These are phyloP conservation scores for Scleropages formosus DNA, from an alignment of 2,797 vertebrate genomes.

Conservation along the genomic window DNA sequence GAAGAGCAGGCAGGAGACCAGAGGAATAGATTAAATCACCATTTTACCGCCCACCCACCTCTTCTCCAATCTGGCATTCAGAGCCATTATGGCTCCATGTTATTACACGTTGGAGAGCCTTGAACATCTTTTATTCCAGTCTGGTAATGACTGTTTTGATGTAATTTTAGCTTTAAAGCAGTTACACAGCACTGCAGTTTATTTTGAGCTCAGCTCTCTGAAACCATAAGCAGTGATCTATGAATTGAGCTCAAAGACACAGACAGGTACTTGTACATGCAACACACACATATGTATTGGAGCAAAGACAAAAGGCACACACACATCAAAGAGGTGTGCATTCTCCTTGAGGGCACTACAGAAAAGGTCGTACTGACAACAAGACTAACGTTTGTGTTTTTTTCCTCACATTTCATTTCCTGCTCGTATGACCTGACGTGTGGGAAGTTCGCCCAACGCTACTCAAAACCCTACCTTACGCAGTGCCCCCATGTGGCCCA, in stretches of 20 bases:
- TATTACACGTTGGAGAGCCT: conserved; percentile 20
- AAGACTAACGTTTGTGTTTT: not conserved
- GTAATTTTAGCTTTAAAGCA: conserved; percentile 19
- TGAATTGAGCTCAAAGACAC: conserved; percentile 2
- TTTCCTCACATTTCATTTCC: not conserved
- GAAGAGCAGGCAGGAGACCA: conserved; percentile 8
- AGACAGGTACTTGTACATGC: not conserved
- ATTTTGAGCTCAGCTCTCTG: conserved; percentile 3
- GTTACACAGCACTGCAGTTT: conserved; percentile 1
- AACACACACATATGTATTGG: not conserved
- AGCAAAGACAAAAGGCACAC: not conserved
- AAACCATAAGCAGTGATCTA: conserved; percentile 20
- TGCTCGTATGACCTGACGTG: too few relatives aligned
- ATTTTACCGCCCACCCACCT: conserved; percentile 21
- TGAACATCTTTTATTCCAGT: conserved; percentile 19
- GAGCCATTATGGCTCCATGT: conserved; percentile 8
- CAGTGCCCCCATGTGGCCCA: too few relatives aligned
- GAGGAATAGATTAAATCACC: conserved; percentile 34
- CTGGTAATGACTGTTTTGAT: conserved; percentile 7
- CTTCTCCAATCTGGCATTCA: conserved; percentile 4
- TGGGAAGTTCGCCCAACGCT: too few relatives aligned
- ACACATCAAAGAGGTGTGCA: not conserved
- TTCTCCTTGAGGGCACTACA: not conserved
- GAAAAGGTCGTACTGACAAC: not conserved
- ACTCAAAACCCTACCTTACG: too few relatives aligned